phyloP scores from a whole-genome alignment of 1,140 invertebrate species.

The Euwallacea similis region DNA sequence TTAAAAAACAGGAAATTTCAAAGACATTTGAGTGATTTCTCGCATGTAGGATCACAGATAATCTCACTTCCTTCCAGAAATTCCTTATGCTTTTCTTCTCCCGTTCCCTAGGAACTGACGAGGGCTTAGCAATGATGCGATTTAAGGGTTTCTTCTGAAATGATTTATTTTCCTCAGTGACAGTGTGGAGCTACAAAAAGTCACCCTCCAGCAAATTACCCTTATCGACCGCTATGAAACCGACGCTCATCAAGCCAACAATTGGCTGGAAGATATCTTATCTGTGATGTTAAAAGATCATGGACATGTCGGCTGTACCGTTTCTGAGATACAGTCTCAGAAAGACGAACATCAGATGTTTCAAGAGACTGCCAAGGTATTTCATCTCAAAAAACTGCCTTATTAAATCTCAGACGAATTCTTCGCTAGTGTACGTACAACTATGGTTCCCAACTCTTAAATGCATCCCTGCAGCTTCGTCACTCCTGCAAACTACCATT shows the following conservation, averaged over 20 bases:
- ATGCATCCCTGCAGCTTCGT: conserved; percentile 72
- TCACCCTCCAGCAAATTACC: conserved; percentile 75
- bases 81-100: too few species aligned
- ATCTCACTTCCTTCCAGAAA: too few species aligned
- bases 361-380: conserved; percentile 74
- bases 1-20: too few species aligned
- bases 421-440: conserved; percentile 70
- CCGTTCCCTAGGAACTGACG: too few species aligned
- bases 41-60: too few species aligned
- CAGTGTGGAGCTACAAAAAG: conserved; percentile 70
- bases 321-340: conserved; percentile 72
- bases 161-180: conserved; percentile 53
- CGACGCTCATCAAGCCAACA: conserved; percentile 72
- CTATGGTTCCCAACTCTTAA: conserved; percentile 75
- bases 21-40: too few species aligned
- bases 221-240: conserved; percentile 75
- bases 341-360: conserved; percentile 76
- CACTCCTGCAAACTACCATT: conserved; percentile 71
- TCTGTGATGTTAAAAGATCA: conserved; percentile 70
- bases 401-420: neutral
- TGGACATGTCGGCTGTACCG: conserved; percentile 70
- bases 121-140: too few species aligned
- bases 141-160: too few species aligned
- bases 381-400: neutral
- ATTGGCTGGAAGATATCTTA: conserved; percentile 75